These are phyloP conservation scores for Drosophila aff. DNA, from an alignment of 1,140 invertebrate genomes.

Conservation along the genomic window DNA sequence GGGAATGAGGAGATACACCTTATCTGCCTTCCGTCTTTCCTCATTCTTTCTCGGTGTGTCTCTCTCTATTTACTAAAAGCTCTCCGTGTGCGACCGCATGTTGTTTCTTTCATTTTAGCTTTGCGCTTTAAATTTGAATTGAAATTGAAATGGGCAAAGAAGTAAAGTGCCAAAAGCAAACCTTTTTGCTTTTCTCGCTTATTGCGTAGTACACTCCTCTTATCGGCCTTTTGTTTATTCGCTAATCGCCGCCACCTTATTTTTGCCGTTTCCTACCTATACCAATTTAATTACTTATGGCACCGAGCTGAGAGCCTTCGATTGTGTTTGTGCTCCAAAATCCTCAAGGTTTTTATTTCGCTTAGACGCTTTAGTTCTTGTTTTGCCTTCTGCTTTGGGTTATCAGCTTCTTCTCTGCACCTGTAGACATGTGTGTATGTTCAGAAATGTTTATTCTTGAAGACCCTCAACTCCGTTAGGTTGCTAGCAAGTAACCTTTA, in stretches of 20 bases:
- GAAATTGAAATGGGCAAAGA: conserved; percentile 34
- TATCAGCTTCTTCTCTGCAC: conserved; percentile 24
- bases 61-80: conserved; percentile 33
- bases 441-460: conserved; percentile 3
- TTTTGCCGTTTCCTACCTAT: conserved; percentile 43
- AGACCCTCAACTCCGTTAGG: conserved; percentile 13
- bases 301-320: conserved; percentile 16
- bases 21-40: conserved; percentile 21
- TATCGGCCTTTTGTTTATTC: conserved; percentile 50
- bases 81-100: conserved; percentile 45
- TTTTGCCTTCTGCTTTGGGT: conserved; percentile 58
- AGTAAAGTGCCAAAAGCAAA: conserved; percentile 43
- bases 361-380: conserved; percentile 46
- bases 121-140: conserved; percentile 40
- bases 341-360: conserved; percentile 53
- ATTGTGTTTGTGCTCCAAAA: conserved; percentile 27
- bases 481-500: background rate
- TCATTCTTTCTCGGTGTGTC: conserved; percentile 12
- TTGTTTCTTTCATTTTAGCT: conserved; percentile 40
- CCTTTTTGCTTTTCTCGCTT: conserved; percentile 34
- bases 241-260: conserved; percentile 32
- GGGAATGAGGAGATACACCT: conserved; percentile 7
- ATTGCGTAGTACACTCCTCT: conserved; percentile 31
- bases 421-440: background rate
- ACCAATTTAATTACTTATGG: conserved; percentile 56